These are phyloP conservation scores for Drosophila aldrichi DNA, from an alignment of 2,888 invertebrate species.

Conservation along the genomic window DNA sequence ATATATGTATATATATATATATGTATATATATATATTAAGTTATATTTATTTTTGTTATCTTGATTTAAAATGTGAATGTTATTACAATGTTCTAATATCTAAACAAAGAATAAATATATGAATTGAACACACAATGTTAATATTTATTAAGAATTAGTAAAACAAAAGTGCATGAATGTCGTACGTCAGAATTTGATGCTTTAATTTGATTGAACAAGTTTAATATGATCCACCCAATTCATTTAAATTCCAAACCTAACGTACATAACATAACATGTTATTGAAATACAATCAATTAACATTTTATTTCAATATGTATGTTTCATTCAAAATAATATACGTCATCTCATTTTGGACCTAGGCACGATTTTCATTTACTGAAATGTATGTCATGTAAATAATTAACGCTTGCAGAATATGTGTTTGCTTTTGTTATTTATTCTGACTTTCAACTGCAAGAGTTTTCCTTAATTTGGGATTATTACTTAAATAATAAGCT, in stretches of 20 bases:
- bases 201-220: not conserved
- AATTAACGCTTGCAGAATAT: conserved; percentile 3
- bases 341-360: not conserved
- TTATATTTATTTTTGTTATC: no score
- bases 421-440: not conserved
- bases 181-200: conserved; percentile 4
- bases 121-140: not conserved
- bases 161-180: conserved; percentile 1
- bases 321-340: not conserved
- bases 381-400: not conserved
- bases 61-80: no score
- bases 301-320: no score
- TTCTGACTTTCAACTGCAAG: not conserved
- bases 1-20: no score
- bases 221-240: not conserved
- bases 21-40: no score
- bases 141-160: not conserved
- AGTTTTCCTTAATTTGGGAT: no score
- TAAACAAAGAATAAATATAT: not conserved
- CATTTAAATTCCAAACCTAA: not conserved
- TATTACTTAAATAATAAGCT: no score
- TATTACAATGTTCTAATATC: not conserved
- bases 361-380: not conserved
- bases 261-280: not conserved
- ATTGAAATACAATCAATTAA: not conserved